Conservation (phyloP, 2,797 vertebrate genomes). For the Florisuga fusca region DNA sequence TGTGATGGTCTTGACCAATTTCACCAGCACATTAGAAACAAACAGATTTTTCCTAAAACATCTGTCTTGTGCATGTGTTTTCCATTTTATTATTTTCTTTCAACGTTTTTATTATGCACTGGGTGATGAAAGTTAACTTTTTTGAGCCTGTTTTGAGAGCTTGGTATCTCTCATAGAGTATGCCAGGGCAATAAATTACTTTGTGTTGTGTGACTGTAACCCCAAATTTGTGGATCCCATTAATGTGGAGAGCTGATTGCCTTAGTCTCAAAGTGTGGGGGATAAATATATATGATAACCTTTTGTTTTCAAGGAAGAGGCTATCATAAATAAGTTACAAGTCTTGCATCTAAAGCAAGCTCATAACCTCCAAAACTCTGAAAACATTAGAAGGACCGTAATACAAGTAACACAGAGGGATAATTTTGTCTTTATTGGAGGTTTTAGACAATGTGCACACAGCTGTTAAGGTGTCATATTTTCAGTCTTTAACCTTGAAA, state of each 20-base stretch:
- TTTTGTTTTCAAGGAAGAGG: not conserved
- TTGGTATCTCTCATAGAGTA: not conserved
- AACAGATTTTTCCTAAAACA: not conserved
- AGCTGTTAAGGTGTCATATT: not conserved
- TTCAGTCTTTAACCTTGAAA: not conserved
- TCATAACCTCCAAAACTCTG: not conserved
- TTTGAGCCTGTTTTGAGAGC: not conserved
- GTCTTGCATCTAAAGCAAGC: not conserved
- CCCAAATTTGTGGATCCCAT: not conserved
- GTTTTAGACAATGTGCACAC: accelerated
- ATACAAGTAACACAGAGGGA: not conserved
- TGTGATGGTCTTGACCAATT: not conserved
- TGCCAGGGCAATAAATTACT: not conserved
- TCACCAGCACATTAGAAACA: not conserved
- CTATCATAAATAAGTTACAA: not conserved
- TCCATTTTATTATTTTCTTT: not conserved
- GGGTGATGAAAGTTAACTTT: not conserved
- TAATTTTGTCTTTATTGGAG: not conserved
- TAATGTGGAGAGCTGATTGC: not conserved
- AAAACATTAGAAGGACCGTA: not conserved
- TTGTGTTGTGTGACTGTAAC: not conserved
- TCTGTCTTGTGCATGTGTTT: constrained; percentile 6
- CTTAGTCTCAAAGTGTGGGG: not conserved
- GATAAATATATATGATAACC: not conserved
- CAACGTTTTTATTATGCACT: not conserved